Conservation (phyloP, 1,140 invertebrate genomes). For the Lucilia sericata region DNA sequence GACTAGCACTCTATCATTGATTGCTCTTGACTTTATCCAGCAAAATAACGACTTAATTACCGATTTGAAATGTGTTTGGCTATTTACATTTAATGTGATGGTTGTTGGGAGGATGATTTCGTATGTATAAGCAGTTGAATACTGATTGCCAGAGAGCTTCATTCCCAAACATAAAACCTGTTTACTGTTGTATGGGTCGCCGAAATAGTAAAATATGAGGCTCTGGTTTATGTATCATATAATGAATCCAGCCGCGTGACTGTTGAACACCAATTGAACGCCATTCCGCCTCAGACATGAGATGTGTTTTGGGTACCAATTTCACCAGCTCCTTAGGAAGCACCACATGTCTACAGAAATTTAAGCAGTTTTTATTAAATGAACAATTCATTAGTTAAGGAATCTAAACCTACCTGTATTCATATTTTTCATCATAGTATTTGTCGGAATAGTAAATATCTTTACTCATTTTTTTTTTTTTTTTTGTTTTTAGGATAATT, state of each 20-base stretch:
- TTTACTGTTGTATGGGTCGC: slow-evolving; percentile 61
- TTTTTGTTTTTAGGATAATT: not conserved
- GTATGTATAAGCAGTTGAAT: not conserved
- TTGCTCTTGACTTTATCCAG: too few relatives aligned
- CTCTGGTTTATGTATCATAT: slow-evolving; percentile 94
- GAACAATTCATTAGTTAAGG: not conserved
- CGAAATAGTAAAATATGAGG: slow-evolving; percentile 76
- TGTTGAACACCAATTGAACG: slow-evolving; percentile 94
- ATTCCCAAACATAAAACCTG: not conserved
- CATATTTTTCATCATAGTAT: slow-evolving; percentile 88
- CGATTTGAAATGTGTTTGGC: slow-evolving; percentile 1
- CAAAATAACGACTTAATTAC: not conserved
- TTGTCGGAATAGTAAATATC: slow-evolving; percentile 93
- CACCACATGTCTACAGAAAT: slow-evolving; percentile 85
- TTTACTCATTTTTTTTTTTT: slow-evolving; percentile 64
- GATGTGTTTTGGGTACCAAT: slow-evolving; percentile 89
- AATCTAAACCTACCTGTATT: slow-evolving; percentile 78
- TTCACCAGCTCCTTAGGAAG: slow-evolving; percentile 89
- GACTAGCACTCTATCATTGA: too few relatives aligned
- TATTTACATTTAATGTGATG: not conserved
- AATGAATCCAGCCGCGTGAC: slow-evolving; percentile 95
- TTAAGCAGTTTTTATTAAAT: not conserved
- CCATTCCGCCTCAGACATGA: slow-evolving; percentile 97
- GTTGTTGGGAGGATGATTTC: not conserved
- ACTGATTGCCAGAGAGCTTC: not conserved